Evolutionary conservation across 2,113 vertebrate genomes (phyloP), one percentile per base, ranked within the genome.

Genomic region (Dryoscopus gambensis): DNA sequence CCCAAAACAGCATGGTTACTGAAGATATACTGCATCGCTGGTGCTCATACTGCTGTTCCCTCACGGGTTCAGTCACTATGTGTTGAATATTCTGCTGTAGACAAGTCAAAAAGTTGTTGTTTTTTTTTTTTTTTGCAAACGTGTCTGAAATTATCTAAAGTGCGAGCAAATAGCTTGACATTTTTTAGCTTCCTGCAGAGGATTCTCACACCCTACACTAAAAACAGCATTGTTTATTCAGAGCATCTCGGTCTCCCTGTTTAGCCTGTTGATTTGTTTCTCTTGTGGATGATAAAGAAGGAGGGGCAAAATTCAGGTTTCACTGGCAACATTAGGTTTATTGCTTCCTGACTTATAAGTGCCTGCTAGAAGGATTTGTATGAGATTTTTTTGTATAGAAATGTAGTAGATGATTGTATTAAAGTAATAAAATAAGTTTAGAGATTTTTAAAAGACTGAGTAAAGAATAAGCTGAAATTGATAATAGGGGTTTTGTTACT

Each of bases 1-100:
- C 94, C 84, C 93, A 91, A 95, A 95, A 91, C 96, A 94, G 94
- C 94, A 91, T 84, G 93, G 93, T 87, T 95, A 42, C 93, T 87
- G 93, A 84, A 93, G 95, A 95, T 52, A 81, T 2, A 62, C 87
- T 76, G 93, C 89, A 49, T 95, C 37, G 1, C 69, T 89, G 90
- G 95, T 89, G 94, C 65, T 95, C 92, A 57, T 63, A 93, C 88
- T 68, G 90, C 94, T 94, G 86, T 92, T 96, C 77, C 68, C 73
- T 92, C 93, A 68, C 0, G 28, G 64, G 35, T 82, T 84, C 95
- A 78, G 44, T 39, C 91, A 70, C 84, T 94, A n/a, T 16, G 57
- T 92, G 89, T 84, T 82, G 89, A 90, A 74, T 84, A 63, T 81
- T 81, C 76, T 82, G 73, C 84, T 87, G 27, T 15, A 96, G 94